These are phyloP conservation scores for Dendroctonus ponderosae DNA, from an alignment of 1,140 invertebrate species.

Conservation along the genomic window DNA sequence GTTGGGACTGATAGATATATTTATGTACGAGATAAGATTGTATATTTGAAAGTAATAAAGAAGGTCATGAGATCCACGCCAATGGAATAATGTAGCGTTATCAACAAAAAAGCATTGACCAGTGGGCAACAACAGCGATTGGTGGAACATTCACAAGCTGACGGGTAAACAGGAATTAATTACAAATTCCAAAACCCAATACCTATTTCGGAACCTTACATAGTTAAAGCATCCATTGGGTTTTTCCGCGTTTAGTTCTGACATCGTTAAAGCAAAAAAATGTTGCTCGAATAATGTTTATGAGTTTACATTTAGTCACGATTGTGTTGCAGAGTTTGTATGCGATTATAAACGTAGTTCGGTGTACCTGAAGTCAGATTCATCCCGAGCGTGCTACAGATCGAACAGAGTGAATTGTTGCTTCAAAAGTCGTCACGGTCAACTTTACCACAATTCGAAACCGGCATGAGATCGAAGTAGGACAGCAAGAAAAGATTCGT, in stretches of 20 bases:
- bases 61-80: too few relatives aligned
- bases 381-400: neutral
- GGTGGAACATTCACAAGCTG: neutral
- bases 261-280: constrained; percentile 12
- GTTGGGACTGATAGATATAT: too few relatives aligned
- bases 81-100: too few relatives aligned
- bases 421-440: constrained; percentile 15
- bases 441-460: neutral
- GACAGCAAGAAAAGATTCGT: neutral
- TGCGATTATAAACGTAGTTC: neutral
- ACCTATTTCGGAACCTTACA: neutral
- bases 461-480: neutral
- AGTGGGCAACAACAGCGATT: neutral
- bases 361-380: neutral
- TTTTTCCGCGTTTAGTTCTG: constrained; percentile 15
- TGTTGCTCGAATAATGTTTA: constrained; percentile 9
- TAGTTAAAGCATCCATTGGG: neutral
- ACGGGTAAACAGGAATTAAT: constrained; percentile 7
- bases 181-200: neutral
- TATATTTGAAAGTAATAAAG: too few relatives aligned
- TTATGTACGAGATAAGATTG: too few relatives aligned
- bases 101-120: too few relatives aligned
- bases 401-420: neutral
- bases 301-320: constrained; percentile 16
- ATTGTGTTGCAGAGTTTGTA: constrained; percentile 1